phyloP scores from a whole-genome alignment of 2,113 vertebrate genomes.

The Holacanthus passer region DNA sequence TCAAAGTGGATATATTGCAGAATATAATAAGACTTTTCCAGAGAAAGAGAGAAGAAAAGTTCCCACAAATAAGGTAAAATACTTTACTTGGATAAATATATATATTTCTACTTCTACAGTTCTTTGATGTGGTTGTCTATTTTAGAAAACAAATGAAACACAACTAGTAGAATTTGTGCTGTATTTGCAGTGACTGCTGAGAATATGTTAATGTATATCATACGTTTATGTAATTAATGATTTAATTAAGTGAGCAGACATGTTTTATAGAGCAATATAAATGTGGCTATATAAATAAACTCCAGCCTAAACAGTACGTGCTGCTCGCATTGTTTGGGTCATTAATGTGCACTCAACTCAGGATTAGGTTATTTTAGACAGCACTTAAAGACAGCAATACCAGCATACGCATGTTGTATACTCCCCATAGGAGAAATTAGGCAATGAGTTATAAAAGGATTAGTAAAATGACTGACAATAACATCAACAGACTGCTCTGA shows the following conservation, averaged over 20 bases:
- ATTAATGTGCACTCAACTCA: slow-evolving; percentile 28
- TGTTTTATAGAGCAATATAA: not conserved
- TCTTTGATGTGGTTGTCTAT: not conserved
- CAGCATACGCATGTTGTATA: slow-evolving; percentile 5
- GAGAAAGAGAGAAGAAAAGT: not conserved
- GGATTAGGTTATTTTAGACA: slow-evolving; percentile 21
- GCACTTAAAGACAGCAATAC: not conserved
- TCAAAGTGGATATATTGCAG: not conserved
- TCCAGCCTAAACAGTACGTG: not conserved
- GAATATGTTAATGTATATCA: not conserved
- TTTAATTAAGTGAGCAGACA: slow-evolving; percentile 15
- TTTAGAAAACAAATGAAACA: not conserved
- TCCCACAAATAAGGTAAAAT: not conserved
- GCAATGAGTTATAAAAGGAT: not conserved
- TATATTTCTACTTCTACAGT: not conserved
- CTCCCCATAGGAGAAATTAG: slow-evolving; percentile 16
- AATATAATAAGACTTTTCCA: not conserved
- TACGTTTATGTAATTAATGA: not conserved
- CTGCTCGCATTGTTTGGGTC: not conserved
- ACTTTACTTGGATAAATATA: not conserved
- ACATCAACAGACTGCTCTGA: slow-evolving; percentile 1
- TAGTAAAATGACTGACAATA: slow-evolving; percentile 8
- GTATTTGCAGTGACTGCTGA: not conserved
- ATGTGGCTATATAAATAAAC: slow-evolving; percentile 17
- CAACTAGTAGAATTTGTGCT: not conserved